Evolutionary conservation across 1,140 invertebrate genomes (phyloP).

Genomic region (Spodoptera frugiperda): DNA sequence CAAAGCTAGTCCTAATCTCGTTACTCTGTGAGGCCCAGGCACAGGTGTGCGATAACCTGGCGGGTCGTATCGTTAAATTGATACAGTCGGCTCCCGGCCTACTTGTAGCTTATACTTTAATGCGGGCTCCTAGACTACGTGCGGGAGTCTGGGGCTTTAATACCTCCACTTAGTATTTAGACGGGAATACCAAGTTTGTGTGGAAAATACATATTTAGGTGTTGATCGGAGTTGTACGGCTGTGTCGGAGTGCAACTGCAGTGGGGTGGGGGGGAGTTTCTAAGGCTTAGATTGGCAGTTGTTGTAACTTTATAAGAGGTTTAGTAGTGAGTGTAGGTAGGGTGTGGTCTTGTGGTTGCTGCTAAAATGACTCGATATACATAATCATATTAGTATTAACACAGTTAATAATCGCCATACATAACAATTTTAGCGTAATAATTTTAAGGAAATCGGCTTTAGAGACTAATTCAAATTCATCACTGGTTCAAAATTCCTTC

Average conservation of each 20-base stretch:
- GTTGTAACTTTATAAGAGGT: too few species aligned
- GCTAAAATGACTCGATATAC: too few species aligned
- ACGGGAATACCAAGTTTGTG: background rate
- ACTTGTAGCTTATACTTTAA: constrained; percentile 25
- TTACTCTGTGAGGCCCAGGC: constrained; percentile 46
- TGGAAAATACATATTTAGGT: constrained; percentile 5
- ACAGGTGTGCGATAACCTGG: constrained; percentile 54
- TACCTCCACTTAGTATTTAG: background rate
- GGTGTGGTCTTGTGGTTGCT: too few species aligned
- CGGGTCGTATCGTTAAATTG: constrained; percentile 55
- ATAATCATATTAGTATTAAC: too few species aligned
- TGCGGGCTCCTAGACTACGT: background rate
- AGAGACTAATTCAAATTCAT: too few species aligned
- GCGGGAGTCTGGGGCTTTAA: background rate
- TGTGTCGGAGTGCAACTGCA: background rate
- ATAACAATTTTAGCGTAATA: too few species aligned
- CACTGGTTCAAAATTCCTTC: too few species aligned
- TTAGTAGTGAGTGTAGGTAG: too few species aligned
- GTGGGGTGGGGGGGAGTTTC: background rate
- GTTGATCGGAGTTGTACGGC: background rate
- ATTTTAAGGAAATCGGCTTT: too few species aligned
- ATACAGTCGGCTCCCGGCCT: constrained; percentile 45
- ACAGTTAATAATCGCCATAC: too few species aligned
- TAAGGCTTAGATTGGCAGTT: background rate
- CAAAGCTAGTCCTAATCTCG: background rate